Evolutionary conservation across 2,888 invertebrate species (phyloP).

Genomic region (Notodonta dromedarius): DNA sequence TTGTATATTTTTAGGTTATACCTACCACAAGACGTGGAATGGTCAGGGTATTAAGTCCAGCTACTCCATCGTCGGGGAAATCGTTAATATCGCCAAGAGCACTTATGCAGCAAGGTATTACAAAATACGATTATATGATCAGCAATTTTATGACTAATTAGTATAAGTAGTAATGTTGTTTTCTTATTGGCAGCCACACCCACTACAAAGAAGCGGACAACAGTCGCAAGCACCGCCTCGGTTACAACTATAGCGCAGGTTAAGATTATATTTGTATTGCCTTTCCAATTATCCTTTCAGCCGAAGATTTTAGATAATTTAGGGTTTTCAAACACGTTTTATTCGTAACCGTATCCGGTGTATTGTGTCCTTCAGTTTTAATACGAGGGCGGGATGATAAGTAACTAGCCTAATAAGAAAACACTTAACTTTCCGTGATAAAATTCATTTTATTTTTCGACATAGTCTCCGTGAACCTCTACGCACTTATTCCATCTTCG

Average conservation of each 20-base stretch:
- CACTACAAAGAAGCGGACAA: slow-evolving; percentile 59
- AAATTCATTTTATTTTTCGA: no score
- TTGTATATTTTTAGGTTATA: slow-evolving; percentile 40
- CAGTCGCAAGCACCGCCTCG: slow-evolving; percentile 49
- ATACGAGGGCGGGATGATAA: no score
- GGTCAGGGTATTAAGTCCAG: slow-evolving; percentile 74
- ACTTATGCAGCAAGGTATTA: slow-evolving; percentile 68
- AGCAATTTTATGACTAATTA: not conserved
- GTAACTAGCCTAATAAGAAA: no score
- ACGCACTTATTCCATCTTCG: no score
- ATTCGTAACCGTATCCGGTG: no score
- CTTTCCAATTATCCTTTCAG: no score
- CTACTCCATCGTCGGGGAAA: slow-evolving; percentile 71
- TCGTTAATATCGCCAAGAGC: slow-evolving; percentile 80
- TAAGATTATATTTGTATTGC: slow-evolving; percentile 9
- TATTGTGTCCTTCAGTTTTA: no score
- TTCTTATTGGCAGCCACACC: slow-evolving; percentile 43
- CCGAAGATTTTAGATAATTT: no score
- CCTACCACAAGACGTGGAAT: slow-evolving; percentile 65
- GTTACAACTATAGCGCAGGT: slow-evolving; percentile 67
- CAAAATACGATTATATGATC: not conserved
- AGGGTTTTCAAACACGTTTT: no score
- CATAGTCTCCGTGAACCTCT: no score
- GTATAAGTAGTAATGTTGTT: not conserved
- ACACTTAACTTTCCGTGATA: no score